phyloP scores from a whole-genome alignment of 1,140 invertebrate species.

The Drosophila quadrilineata region DNA sequence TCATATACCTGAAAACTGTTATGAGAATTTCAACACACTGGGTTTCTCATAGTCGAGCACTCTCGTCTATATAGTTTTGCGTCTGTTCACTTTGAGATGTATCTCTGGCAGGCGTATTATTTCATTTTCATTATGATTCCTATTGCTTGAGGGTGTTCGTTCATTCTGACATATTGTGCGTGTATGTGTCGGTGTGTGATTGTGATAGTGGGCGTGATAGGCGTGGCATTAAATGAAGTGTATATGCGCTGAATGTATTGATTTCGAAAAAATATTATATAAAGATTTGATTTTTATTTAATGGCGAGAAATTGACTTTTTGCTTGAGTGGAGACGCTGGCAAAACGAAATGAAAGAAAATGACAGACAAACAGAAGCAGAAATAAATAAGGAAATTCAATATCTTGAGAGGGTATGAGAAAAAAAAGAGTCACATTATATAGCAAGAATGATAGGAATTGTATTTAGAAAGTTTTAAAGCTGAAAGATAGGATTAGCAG shows the following conservation, averaged over 20 bases:
- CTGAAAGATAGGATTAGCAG: no score
- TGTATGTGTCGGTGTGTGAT: no score
- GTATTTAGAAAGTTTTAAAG: no score
- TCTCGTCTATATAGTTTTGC: no score
- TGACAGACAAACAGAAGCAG: not conserved
- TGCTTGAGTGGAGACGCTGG: constrained; percentile 10
- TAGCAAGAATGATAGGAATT: no score
- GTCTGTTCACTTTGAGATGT: no score
- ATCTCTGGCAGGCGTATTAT: constrained; percentile 10
- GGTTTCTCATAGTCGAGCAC: no score
- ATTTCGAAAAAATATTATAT: no score
- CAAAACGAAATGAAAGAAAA: not conserved
- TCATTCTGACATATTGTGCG: constrained; percentile 19
- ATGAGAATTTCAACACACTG: no score
- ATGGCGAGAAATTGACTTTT: constrained; percentile 57
- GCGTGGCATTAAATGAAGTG: constrained; percentile 53
- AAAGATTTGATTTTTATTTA: constrained; percentile 64
- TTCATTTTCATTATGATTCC: constrained; percentile 62
- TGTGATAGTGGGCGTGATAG: constrained; percentile 4
- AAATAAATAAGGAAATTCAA: not conserved
- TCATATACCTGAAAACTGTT: no score
- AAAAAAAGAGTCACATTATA: no score
- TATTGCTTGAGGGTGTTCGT: constrained; percentile 14
- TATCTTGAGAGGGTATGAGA: no score
- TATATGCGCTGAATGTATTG: constrained; percentile 53